phyloP scores from a whole-genome alignment of 2,113 vertebrate species.

The Fukomys damarensis region DNA sequence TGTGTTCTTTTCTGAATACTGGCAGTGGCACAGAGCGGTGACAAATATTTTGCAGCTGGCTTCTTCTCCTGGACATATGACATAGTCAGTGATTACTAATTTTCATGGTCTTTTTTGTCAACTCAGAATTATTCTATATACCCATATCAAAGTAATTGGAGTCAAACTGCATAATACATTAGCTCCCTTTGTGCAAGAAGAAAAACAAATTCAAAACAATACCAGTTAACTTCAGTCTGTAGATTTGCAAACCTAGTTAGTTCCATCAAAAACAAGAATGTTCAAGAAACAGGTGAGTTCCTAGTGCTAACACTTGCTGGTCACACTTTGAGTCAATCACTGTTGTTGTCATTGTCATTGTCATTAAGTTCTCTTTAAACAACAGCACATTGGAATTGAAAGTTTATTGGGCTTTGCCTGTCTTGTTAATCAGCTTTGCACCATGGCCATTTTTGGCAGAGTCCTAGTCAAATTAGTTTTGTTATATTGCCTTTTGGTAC shows the following conservation, averaged over 20 bases:
- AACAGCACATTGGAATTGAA: not conserved
- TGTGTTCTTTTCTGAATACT: not conserved
- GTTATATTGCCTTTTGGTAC: not conserved
- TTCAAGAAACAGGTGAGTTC: not conserved
- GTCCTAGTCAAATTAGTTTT: conserved; percentile 11
- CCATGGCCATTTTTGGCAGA: not conserved
- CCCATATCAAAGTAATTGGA: not conserved
- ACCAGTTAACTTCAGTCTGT: not conserved
- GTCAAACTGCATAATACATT: not conserved
- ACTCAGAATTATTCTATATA: not conserved
- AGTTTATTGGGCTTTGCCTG: not conserved
- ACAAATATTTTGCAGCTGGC: not conserved
- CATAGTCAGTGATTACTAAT: not conserved
- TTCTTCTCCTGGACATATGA: not conserved
- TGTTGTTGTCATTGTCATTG: conserved; percentile 4
- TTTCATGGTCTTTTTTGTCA: not conserved
- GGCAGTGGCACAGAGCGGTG: not conserved
- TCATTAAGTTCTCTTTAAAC: conserved; percentile 56
- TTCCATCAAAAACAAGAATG: not conserved
- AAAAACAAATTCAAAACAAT: not conserved
- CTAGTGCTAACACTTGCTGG: not conserved
- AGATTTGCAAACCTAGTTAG: conserved; percentile 5
- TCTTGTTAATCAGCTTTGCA: not conserved
- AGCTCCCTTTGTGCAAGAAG: not conserved
- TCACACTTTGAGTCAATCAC: conserved; percentile 19